Percentiles rank a stretch among this genome's conserved stretches.
Evolutionary conservation across 2,113 vertebrate species (phyloP).

Genomic region (Myotis yumanensis): DNA sequence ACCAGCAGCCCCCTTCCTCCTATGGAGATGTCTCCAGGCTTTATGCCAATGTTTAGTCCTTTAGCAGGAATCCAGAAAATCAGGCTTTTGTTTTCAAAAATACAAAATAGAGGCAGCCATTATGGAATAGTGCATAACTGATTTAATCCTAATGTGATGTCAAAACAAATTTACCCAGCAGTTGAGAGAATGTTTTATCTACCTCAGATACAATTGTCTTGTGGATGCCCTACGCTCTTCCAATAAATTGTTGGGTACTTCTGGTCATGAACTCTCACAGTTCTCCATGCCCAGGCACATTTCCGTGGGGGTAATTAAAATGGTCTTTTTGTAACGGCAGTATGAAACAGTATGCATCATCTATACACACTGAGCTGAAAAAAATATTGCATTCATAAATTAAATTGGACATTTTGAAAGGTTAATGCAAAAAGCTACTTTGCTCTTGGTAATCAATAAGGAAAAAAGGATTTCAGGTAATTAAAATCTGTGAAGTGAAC

Average conservation of each 20-base stretch:
- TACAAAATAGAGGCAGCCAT: slow-evolving; percentile 2
- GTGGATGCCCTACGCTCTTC: not conserved
- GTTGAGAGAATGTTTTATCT: not conserved
- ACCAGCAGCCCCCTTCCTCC: not conserved
- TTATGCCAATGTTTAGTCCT: not conserved
- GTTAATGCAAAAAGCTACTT: slow-evolving; percentile 78
- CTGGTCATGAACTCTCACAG: not conserved
- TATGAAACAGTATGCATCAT: slow-evolving; percentile 56
- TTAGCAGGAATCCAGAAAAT: slow-evolving; percentile 50
- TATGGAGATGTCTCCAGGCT: not conserved
- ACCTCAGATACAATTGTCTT: slow-evolving; percentile 23
- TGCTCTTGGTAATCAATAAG: slow-evolving; percentile 78
- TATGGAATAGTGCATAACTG: slow-evolving; percentile 35
- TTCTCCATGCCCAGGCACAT: slow-evolving; percentile 60
- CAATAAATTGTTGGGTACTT: slow-evolving; percentile 12
- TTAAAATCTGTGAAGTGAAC: slow-evolving; percentile 82
- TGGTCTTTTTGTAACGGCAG: slow-evolving; percentile 59
- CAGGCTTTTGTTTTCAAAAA: slow-evolving; percentile 56
- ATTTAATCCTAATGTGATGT: slow-evolving; percentile 70
- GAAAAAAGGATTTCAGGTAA: slow-evolving; percentile 81
- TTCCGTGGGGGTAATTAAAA: slow-evolving; percentile 74
- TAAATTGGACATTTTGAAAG: slow-evolving; percentile 83
- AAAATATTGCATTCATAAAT: slow-evolving; percentile 76
- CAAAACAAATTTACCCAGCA: slow-evolving; percentile 58
- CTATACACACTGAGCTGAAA: slow-evolving; percentile 63